Conservation (phyloP, 1,140 invertebrate genomes). For the Holotrichia oblita region DNA sequence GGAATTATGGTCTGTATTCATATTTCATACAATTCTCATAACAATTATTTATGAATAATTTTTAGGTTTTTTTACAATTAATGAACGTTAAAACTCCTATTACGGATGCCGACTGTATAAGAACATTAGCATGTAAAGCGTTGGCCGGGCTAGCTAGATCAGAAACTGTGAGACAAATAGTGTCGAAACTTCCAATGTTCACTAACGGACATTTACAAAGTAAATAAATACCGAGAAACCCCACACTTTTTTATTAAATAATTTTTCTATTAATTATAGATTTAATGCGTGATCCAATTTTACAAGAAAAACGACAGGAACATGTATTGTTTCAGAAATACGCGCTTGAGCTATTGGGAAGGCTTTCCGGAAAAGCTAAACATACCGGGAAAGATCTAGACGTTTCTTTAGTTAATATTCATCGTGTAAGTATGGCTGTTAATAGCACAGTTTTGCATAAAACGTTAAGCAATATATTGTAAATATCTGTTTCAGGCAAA, state of each 20-base stretch:
- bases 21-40: neutral
- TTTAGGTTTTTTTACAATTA: conserved; percentile 71
- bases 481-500: conserved; percentile 72
- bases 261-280: conserved; percentile 62
- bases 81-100: conserved; percentile 94
- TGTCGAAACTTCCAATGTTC: conserved; percentile 95
- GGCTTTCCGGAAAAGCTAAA: conserved; percentile 91
- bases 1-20: conserved; percentile 85
- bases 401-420: conserved; percentile 85
- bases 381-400: conserved; percentile 80
- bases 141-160: conserved; percentile 91
- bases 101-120: conserved; percentile 94
- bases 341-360: conserved; percentile 89
- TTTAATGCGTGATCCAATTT: conserved; percentile 94
- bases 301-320: conserved; percentile 95
- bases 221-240: conserved; percentile 60
- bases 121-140: conserved; percentile 90
- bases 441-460: neutral
- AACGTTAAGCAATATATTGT: conserved; percentile 15
- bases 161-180: conserved; percentile 92
- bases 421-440: conserved; percentile 67
- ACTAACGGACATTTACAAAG: conserved; percentile 92
- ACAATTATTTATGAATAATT: neutral
- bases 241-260: neutral
- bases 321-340: conserved; percentile 97